Percentiles rank a stretch among this genome's conserved stretches.
phyloP scores from a whole-genome alignment of 2,113 vertebrate genomes.

The Progne subis region DNA sequence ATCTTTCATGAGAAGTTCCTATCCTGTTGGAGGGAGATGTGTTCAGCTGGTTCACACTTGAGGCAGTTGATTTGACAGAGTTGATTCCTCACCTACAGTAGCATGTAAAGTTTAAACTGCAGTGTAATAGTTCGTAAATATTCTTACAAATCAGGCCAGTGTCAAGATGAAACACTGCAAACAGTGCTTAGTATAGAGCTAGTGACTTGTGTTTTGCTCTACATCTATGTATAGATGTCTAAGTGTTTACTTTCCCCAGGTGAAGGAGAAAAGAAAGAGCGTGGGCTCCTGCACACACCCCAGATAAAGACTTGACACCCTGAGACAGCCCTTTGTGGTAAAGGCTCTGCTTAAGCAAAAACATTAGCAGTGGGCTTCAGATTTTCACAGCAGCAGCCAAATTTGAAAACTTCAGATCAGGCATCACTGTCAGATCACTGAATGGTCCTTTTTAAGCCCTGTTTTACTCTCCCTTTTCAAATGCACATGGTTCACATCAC shows the following conservation, averaged over 20 bases:
- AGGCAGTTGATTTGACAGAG: background rate
- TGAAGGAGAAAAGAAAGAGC: background rate
- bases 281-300: background rate
- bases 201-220: background rate
- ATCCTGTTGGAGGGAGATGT: background rate
- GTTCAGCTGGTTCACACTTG: background rate
- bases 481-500: background rate
- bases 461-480: background rate
- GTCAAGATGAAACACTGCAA: background rate
- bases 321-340: background rate
- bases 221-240: background rate
- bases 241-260: background rate
- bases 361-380: accelerated
- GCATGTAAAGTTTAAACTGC: background rate
- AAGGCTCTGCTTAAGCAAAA: background rate
- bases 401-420: background rate
- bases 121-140: background rate
- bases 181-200: background rate
- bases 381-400: background rate
- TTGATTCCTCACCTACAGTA: background rate
- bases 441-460: background rate
- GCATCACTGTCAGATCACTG: background rate
- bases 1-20: background rate
- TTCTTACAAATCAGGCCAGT: background rate
- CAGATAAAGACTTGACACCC: background rate